These are phyloP conservation scores for Ectemnius continuus DNA, from an alignment of 2,888 invertebrate genomes.

Conservation along the genomic window DNA sequence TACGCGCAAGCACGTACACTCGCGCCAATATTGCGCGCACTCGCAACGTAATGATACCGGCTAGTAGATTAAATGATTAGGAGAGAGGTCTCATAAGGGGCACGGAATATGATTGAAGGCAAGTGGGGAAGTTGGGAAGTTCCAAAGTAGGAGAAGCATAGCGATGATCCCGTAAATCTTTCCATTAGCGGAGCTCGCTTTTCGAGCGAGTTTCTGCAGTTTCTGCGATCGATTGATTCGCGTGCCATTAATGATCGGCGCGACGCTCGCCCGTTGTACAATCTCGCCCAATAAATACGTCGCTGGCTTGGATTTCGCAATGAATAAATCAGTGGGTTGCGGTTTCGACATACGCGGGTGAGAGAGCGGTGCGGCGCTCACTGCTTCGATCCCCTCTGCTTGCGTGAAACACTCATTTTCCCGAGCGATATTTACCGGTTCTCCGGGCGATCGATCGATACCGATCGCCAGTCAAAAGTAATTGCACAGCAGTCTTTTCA, in stretches of 20 bases:
- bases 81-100: not conserved
- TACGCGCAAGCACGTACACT: conserved; percentile 21
- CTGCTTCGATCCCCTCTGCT: not conserved
- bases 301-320: conserved; percentile 34
- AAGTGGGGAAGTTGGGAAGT: too few relatives aligned
- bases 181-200: conserved; percentile 23
- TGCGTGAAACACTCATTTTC: conserved; percentile 30
- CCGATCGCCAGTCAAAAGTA: conserved; percentile 48
- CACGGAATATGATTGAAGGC: too few relatives aligned
- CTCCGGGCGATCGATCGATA: conserved; percentile 42
- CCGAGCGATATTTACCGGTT: conserved; percentile 34
- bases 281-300: conserved; percentile 40
- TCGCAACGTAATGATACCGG: conserved; percentile 61
- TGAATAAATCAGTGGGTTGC: conserved; percentile 52
- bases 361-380: not conserved
- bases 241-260: conserved; percentile 46
- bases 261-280: conserved; percentile 31
- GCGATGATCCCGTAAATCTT: conserved; percentile 9
- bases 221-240: conserved; percentile 42
- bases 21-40: conserved; percentile 14
- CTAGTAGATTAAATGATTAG: conserved; percentile 63
- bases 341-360: conserved; percentile 15
- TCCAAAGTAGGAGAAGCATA: too few relatives aligned
- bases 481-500: conserved; percentile 42
- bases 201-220: conserved; percentile 15